phyloP scores from a whole-genome alignment of 1,140 invertebrate genomes.

The Trichomalopsis sarcophagae region DNA sequence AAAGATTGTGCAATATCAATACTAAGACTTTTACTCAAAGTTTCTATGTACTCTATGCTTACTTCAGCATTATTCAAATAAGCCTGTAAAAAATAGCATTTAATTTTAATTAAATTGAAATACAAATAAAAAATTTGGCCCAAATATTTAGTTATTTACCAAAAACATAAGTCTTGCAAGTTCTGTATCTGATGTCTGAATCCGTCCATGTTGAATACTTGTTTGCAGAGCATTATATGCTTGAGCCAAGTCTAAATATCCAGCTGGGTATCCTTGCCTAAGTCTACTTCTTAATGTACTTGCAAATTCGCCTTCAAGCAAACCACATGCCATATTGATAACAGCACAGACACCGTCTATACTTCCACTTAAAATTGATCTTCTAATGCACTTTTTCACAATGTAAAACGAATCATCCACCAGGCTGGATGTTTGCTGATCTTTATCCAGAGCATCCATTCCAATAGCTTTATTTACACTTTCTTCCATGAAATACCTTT shows the following conservation, averaged over 20 bases:
- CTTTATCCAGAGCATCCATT: constrained; percentile 85
- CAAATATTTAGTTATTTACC: constrained; percentile 72
- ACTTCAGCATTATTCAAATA: constrained; percentile 95
- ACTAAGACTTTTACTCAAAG: constrained; percentile 83
- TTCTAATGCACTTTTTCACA: constrained; percentile 94
- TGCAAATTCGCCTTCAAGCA: constrained; percentile 91
- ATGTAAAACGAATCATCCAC: constrained; percentile 99
- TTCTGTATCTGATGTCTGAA: constrained; percentile 89
- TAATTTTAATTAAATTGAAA: neutral
- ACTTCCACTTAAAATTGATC: constrained; percentile 91
- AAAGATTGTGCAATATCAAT: constrained; percentile 81
- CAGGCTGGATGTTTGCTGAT: constrained; percentile 90
- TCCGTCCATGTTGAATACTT: constrained; percentile 87
- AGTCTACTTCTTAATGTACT: constrained; percentile 85
- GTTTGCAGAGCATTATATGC: constrained; percentile 88
- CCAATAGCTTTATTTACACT: constrained; percentile 95
- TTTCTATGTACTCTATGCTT: constrained; percentile 92
- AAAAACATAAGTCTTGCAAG: constrained; percentile 83
- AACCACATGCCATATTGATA: constrained; percentile 93
- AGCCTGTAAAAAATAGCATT: constrained; percentile 76
- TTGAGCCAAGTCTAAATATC: constrained; percentile 88
- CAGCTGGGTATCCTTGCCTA: constrained; percentile 89
- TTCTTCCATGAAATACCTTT: constrained; percentile 97
- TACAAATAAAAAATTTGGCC: neutral
- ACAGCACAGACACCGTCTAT: constrained; percentile 97